Conservation (phyloP, 2,888 invertebrate species). For the Lacanobia wlatinum region DNA sequence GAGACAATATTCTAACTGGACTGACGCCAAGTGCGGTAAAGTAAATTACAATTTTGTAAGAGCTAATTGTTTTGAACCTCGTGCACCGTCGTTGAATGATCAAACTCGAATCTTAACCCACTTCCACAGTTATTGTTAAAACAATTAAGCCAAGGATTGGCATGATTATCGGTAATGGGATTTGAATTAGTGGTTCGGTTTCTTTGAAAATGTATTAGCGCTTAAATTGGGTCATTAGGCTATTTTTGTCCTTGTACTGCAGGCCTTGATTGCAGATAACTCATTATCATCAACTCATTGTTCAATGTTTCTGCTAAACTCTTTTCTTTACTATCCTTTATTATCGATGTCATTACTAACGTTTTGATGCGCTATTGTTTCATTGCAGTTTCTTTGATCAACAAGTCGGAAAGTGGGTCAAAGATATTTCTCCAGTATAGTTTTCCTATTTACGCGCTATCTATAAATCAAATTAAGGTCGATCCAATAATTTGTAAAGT, state of each 20-base stretch:
- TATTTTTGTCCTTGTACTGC: background rate
- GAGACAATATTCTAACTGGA: conserved; percentile 79
- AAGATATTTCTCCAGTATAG: conserved; percentile 15
- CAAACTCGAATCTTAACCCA: conserved; percentile 62
- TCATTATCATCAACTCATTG: conserved; percentile 13
- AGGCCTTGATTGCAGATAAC: background rate
- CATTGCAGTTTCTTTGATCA: conserved; percentile 8
- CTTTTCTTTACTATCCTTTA: conserved; percentile 4
- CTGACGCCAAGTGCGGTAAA: conserved; percentile 67
- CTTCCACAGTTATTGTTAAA: conserved; percentile 61
- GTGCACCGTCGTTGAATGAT: conserved; percentile 56
- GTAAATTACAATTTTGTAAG: conserved; percentile 51
- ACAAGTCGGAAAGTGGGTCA: conserved; percentile 42
- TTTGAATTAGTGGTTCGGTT: conserved; percentile 23
- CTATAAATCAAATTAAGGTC: conserved; percentile 57
- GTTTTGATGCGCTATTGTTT: conserved; percentile 39
- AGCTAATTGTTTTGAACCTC: conserved; percentile 66
- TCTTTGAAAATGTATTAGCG: conserved; percentile 6
- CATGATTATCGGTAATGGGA: conserved; percentile 39
- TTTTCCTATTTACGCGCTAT: conserved; percentile 46
- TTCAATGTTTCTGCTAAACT: background rate
- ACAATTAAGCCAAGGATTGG: conserved; percentile 49
- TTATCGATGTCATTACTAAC: conserved; percentile 3
- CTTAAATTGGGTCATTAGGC: conserved; percentile 12
- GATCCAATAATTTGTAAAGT: conserved; percentile 43